Percentiles rank a stretch among this genome's conserved stretches.
Evolutionary conservation across 2,888 invertebrate species (phyloP).

Genomic region (Lymantria dispar): DNA sequence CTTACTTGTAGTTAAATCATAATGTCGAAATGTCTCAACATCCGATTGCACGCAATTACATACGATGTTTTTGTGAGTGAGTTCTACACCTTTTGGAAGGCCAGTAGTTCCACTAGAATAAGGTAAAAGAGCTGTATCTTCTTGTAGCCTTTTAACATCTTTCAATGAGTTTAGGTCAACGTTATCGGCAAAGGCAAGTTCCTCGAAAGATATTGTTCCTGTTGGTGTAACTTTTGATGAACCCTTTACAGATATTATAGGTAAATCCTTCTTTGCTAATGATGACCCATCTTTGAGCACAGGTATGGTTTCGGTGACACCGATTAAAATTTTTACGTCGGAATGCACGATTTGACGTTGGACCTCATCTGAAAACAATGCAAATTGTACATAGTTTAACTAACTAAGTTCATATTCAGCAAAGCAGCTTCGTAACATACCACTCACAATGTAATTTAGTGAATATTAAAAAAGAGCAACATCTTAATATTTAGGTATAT

Average conservation of each 20-base stretch:
- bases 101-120: slow-evolving; percentile 95
- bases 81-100: slow-evolving; percentile 87
- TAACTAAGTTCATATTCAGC: no score
- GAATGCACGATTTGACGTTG: slow-evolving; percentile 83
- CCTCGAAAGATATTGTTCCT: slow-evolving; percentile 83
- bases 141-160: slow-evolving; percentile 52
- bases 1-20: slow-evolving; percentile 58
- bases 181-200: slow-evolving; percentile 70
- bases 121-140: slow-evolving; percentile 86
- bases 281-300: slow-evolving; percentile 70
- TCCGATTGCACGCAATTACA: slow-evolving; percentile 62
- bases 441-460: no score
- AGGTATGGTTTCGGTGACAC: slow-evolving; percentile 72
- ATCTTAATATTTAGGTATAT: no score
- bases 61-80: slow-evolving; percentile 82
- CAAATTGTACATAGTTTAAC: no score
- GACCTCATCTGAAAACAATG: slow-evolving; percentile 85
- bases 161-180: slow-evolving; percentile 76
- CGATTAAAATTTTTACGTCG: slow-evolving; percentile 83
- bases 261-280: slow-evolving; percentile 65
- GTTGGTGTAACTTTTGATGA: slow-evolving; percentile 51
- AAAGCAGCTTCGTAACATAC: no score
- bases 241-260: slow-evolving; percentile 67
- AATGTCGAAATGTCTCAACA: slow-evolving; percentile 42
- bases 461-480: no score